These are phyloP conservation scores for Tinea semifulvella DNA, from an alignment of 2,888 invertebrate genomes.

Conservation along the genomic window DNA sequence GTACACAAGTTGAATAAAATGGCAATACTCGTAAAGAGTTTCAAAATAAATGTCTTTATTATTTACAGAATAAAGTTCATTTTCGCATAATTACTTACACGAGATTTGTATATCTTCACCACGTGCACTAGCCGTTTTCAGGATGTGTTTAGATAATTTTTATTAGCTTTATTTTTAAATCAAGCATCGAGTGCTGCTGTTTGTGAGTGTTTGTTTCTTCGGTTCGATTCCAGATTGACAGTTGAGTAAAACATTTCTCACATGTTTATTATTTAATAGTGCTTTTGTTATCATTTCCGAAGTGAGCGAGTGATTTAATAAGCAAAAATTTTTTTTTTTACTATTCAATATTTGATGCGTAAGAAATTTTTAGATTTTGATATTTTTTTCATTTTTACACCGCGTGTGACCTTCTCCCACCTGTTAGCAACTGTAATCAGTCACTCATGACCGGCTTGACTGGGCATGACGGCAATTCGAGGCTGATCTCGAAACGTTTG, in stretches of 20 bases:
- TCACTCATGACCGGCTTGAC: too few species aligned
- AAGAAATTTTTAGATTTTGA: too few species aligned
- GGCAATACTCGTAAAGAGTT: too few species aligned
- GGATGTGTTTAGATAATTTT: conserved; percentile 1
- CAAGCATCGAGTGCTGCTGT: background rate
- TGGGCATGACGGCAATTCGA: too few species aligned
- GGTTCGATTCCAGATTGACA: background rate
- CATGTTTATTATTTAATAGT: background rate
- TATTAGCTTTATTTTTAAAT: conserved; percentile 7
- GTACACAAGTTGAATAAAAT: too few species aligned
- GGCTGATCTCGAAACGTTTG: too few species aligned
- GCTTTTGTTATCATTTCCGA: background rate
- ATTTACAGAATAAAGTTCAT: conserved; percentile 1
- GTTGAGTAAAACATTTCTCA: conserved; percentile 3
- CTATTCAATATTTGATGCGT: too few species aligned
- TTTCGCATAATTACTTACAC: background rate
- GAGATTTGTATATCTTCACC: too few species aligned
- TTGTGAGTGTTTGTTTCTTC: background rate
- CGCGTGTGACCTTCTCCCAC: too few species aligned
- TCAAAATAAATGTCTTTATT: too few species aligned
- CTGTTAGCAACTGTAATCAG: too few species aligned
- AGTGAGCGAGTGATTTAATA: background rate
- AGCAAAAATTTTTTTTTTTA: background rate
- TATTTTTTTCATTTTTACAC: too few species aligned
- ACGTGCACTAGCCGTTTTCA: conserved; percentile 2